These are phyloP conservation scores for Aporophyla nigra DNA, from an alignment of 2,888 invertebrate genomes.

Conservation along the genomic window DNA sequence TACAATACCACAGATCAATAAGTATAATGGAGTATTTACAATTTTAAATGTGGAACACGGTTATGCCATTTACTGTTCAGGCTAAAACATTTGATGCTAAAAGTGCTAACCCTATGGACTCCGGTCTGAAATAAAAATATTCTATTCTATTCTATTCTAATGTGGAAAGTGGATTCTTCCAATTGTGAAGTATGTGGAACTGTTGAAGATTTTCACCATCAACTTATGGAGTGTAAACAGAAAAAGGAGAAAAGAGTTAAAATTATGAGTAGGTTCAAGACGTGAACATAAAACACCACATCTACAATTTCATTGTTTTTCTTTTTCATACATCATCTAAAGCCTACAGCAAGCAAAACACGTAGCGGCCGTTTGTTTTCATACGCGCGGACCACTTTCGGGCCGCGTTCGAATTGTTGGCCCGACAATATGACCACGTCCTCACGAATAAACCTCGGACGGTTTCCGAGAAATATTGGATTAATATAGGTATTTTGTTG, in stretches of 20 bases:
- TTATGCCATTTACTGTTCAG: neutral
- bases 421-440: constrained; percentile 54
- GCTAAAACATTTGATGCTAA: too few relatives aligned
- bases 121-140: too few relatives aligned
- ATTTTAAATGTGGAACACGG: neutral
- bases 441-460: constrained; percentile 56
- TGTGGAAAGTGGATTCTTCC: too few relatives aligned
- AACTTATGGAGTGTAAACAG: too few relatives aligned
- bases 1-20: neutral
- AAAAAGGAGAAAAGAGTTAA: too few relatives aligned
- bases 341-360: constrained; percentile 58
- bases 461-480: constrained; percentile 39
- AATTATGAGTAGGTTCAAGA: too few relatives aligned
- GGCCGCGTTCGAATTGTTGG: constrained; percentile 68
- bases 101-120: too few relatives aligned
- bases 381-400: constrained; percentile 70
- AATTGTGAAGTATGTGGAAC: too few relatives aligned
- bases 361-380: constrained; percentile 77
- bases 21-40: too few relatives aligned
- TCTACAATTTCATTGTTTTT: constrained; percentile 28
- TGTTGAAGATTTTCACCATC: too few relatives aligned
- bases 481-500: constrained; percentile 47
- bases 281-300: constrained; percentile 20
- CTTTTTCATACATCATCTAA: constrained; percentile 42
- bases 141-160: too few relatives aligned